Conservation (phyloP, 1,140 invertebrate genomes). For the Papilio xuthus region DNA sequence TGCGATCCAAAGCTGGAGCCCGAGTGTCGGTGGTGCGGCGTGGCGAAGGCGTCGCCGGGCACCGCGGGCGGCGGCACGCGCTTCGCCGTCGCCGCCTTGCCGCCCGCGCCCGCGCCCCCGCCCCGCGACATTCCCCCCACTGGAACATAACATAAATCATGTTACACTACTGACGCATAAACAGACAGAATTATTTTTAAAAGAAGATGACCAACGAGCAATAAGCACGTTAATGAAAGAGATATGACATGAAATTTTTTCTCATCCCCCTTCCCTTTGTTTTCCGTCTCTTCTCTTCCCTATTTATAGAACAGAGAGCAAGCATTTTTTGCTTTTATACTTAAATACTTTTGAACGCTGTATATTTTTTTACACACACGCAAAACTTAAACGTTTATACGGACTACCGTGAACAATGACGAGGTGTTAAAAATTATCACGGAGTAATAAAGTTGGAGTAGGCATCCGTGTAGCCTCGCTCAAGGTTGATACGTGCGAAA, state of each 20-base stretch:
- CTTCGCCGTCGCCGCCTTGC: slow-evolving; percentile 87
- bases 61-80: slow-evolving; percentile 92
- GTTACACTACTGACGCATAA: not conserved
- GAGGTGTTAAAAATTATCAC: slow-evolving; percentile 8
- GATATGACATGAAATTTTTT: no score
- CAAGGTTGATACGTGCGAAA: slow-evolving; percentile 34
- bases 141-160: slow-evolving; percentile 73
- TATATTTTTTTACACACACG: not conserved
- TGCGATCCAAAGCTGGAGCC: slow-evolving; percentile 88
- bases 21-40: slow-evolving; percentile 86
- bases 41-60: slow-evolving; percentile 84
- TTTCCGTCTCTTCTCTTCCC: not conserved
- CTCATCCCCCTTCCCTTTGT: no score
- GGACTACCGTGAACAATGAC: slow-evolving; percentile 20
- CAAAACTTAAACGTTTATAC: not conserved
- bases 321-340: not conserved
- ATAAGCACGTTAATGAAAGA: no score
- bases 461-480: slow-evolving; percentile 23
- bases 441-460: slow-evolving; percentile 12
- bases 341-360: not conserved
- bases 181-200: no score
- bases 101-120: slow-evolving; percentile 84
- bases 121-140: slow-evolving; percentile 91
- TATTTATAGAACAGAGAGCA: not conserved
- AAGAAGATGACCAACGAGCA: no score